Evolutionary conservation across 1,140 invertebrate genomes (phyloP), one percentile per base, ranked within the genome.

Genomic region (Caenorhabditis latens): DNA sequence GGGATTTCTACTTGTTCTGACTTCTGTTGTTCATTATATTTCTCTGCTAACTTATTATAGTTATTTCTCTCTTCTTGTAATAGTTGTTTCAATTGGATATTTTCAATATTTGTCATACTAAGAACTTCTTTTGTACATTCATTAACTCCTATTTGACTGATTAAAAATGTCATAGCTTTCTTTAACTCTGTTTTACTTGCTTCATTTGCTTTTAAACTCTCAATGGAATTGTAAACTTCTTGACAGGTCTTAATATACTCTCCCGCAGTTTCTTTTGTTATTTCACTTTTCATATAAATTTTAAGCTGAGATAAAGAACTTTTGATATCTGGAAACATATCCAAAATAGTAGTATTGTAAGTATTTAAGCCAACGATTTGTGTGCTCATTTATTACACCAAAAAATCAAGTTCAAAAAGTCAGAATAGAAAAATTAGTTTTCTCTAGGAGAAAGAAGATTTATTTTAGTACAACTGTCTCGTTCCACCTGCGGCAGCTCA

Each of bases 11-110:
- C 55, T 58, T 58, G 55, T 58, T 58, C 55, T 58, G 55, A 58
- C 55, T 58, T 58, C 55, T 58, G 55, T 58, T 58, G 8, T 58
- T 58, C 55, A 11, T 58, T 58, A 58, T 58, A 58, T 58, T 58
- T 58, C 55, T 58, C 19, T 11, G 55, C 55, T 16, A 58, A 16
- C 55, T 13, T 58, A 19, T 58, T 58, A 58, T 58, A 58, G 55
- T 58, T 58, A 19, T 19, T 11, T 58, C 55, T 58, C 55, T 58
- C 55, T 58, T 58, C 55, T 8, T 58, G 8, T 19, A 58, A 58
- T 58, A 58, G 16, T 11, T 19, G 11, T 58, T 58, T 58, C 55
- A 58, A 19, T 16, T 58, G 55, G 19, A 58, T 16, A 58, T 58
- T 58, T 19, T 58, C 55, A 58, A 58, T 58, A 58, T 19, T 13